Percentiles rank a stretch among this genome's conserved stretches.
Conservation (phyloP, 2,113 vertebrate genomes). For the Grammomys surdaster region DNA sequence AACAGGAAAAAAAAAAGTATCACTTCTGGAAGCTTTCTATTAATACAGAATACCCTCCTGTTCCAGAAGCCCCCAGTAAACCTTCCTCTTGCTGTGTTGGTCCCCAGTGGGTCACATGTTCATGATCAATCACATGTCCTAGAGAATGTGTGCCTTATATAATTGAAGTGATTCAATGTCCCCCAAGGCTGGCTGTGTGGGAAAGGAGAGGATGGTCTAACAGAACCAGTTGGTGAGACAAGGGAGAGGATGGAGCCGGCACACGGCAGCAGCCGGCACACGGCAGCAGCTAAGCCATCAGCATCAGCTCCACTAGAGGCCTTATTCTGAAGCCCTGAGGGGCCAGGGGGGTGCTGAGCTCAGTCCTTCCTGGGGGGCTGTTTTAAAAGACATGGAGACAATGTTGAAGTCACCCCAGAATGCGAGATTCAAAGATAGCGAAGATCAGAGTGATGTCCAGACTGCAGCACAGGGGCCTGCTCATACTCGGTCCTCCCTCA, state of each 20-base stretch:
- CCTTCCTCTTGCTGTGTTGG: not conserved
- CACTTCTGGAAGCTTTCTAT: not conserved
- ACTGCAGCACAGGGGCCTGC: not conserved
- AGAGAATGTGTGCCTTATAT: not conserved
- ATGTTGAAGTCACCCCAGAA: not conserved
- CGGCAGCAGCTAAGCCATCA: not conserved
- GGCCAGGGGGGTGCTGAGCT: not conserved
- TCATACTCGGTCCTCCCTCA: not conserved
- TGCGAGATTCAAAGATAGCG: not conserved
- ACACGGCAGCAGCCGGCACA: not conserved
- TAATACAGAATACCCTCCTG: not conserved
- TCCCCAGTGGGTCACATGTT: not conserved
- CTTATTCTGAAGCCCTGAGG: not conserved
- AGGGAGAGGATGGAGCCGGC: not conserved
- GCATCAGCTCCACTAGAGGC: not conserved
- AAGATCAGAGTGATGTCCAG: not conserved
- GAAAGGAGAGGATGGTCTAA: not conserved
- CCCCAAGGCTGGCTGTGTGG: not conserved
- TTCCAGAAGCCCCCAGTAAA: not conserved
- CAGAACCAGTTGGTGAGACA: not conserved
- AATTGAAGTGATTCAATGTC: not conserved
- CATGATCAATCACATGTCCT: not conserved
- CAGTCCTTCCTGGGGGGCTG: not conserved
- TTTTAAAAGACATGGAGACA: not conserved
- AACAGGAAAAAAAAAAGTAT: not conserved